Percentiles rank a stretch among this genome's conserved stretches.
These are phyloP conservation scores for Coptotermes formosanus DNA, from an alignment of 1,140 invertebrate species.

Conservation along the genomic window DNA sequence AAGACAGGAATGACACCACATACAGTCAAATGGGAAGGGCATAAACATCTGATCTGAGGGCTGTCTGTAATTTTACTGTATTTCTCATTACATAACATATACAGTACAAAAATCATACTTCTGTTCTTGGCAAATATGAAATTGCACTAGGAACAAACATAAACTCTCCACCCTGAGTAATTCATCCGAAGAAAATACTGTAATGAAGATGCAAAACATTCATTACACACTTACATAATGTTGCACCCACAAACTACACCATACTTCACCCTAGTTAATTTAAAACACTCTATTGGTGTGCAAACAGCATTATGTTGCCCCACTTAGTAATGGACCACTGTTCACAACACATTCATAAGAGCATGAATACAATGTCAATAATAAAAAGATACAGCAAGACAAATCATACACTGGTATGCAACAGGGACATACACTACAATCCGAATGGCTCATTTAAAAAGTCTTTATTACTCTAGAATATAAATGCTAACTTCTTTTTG, in stretches of 20 bases:
- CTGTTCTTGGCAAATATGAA: not conserved
- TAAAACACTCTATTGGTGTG: not conserved
- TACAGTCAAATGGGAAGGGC: not conserved
- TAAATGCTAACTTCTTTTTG: too few relatives aligned
- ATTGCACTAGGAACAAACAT: not conserved
- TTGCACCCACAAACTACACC: not conserved
- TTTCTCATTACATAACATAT: not conserved
- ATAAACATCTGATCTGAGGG: not conserved
- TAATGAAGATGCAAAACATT: not conserved
- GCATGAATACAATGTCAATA: not conserved
- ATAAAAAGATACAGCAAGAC: not conserved
- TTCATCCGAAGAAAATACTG: not conserved
- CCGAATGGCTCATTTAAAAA: too few relatives aligned
- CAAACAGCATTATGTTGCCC: not conserved
- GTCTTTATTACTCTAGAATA: too few relatives aligned
- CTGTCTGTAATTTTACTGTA: not conserved
- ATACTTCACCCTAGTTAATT: not conserved
- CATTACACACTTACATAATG: not conserved
- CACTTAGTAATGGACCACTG: not conserved
- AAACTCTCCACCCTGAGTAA: not conserved
- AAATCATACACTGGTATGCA: too few relatives aligned
- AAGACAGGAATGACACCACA: too few relatives aligned
- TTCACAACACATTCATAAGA: not conserved
- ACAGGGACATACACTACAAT: too few relatives aligned
- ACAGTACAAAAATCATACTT: not conserved